Evolutionary conservation across 1,140 invertebrate species (phyloP).

Genomic region (Eriocheir sinensis): DNA sequence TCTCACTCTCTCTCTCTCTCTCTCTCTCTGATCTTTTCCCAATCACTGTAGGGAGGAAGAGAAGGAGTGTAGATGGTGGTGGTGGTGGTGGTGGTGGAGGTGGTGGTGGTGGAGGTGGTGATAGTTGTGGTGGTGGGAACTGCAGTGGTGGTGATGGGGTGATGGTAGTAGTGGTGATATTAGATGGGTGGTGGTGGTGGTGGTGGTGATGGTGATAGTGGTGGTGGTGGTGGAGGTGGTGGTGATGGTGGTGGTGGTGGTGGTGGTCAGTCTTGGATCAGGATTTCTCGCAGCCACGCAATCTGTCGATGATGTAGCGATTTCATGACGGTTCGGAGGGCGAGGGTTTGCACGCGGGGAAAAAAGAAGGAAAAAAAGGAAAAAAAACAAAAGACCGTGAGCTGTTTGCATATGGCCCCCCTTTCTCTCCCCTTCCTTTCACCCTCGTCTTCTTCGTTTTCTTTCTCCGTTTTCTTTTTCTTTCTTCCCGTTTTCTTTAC

Average conservation of each 20-base stretch:
- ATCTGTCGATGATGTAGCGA: conserved; percentile 36
- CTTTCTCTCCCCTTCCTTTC: no score
- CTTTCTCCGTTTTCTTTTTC: no score
- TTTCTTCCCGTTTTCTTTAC: no score
- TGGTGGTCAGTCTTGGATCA: background rate
- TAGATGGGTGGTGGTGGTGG: background rate
- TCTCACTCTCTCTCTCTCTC: no score
- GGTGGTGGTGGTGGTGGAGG: background rate
- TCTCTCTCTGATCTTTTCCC: conserved; percentile 5
- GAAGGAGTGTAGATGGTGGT: background rate
- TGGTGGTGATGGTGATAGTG: background rate
- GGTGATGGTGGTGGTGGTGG: background rate
- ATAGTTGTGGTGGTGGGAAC: background rate
- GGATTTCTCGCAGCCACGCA: background rate
- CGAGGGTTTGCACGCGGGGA: background rate
- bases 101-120: background rate
- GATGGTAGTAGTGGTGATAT: background rate
- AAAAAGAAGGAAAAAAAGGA: no score
- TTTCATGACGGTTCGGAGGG: conserved; percentile 19
- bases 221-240: background rate
- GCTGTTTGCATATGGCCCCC: no score
- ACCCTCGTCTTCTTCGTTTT: no score
- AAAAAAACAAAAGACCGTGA: no score
- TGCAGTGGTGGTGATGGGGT: background rate
- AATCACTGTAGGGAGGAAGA: background rate